These are phyloP conservation scores for Pollimyrus isidori DNA, from an alignment of 2,113 vertebrate species.

Conservation along the genomic window DNA sequence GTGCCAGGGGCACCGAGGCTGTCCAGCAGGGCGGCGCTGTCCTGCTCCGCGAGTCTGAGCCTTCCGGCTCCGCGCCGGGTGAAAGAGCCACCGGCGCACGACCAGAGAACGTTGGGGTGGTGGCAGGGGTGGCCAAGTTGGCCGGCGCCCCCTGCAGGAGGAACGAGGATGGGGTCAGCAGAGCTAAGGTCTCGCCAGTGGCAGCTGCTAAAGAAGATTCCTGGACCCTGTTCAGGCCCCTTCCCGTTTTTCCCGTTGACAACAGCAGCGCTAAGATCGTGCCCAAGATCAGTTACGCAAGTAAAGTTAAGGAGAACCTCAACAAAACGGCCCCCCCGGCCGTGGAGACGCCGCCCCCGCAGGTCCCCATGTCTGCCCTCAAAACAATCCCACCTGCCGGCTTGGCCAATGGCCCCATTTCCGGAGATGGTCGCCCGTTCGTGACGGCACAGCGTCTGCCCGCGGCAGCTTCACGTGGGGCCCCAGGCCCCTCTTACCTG, in stretches of 20 bases:
- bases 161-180: conserved; percentile 75
- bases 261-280: conserved; percentile 99
- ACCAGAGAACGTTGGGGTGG: conserved; percentile 67
- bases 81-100: conserved; percentile 69
- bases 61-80: conserved; percentile 61
- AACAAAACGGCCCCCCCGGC: conserved; percentile 83
- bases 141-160: conserved; percentile 74
- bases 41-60: conserved; percentile 68
- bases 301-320: conserved; percentile 99
- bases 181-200: conserved; percentile 74
- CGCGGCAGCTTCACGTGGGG: conserved; percentile 72
- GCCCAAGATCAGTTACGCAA: conserved; percentile 99
- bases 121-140: conserved; percentile 77
- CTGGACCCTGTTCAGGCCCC: conserved; percentile 96
- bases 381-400: conserved; percentile 90
- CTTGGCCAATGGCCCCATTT: conserved; percentile 88
- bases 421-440: conserved; percentile 68
- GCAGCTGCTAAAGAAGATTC: conserved; percentile 83
- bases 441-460: conserved; percentile 75
- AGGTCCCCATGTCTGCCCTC: conserved; percentile 97
- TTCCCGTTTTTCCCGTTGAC: conserved; percentile 97
- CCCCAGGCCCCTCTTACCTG: conserved; percentile 56
- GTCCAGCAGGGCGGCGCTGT: conserved; percentile 32
- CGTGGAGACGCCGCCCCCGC: conserved; percentile 49
- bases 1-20: conserved; percentile 77